Percentiles rank a stretch among this genome's conserved stretches.
phyloP scores from a whole-genome alignment of 30 jellyfish, hydroid and myxozoan species.

The Pelagia noctiluca region DNA sequence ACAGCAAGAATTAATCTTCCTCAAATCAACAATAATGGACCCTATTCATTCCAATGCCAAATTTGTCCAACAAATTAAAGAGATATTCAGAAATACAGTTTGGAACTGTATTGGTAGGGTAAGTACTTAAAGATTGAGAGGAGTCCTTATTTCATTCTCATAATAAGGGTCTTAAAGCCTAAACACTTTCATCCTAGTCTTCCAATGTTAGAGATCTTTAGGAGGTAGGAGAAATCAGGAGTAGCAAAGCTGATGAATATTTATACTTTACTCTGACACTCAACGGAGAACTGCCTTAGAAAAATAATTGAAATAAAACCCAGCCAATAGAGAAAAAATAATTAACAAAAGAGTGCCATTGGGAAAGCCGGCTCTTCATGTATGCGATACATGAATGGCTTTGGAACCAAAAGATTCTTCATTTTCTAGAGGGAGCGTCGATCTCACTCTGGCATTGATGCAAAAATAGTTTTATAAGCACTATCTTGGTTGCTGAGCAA shows the following conservation, averaged over 20 bases:
- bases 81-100: slow-evolving; percentile 60
- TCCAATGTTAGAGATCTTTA: neutral
- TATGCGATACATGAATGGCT: no score
- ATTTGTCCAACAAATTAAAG: slow-evolving; percentile 36
- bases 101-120: slow-evolving; percentile 68
- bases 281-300: neutral
- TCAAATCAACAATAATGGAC: slow-evolving; percentile 63
- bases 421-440: no score
- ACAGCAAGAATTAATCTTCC: slow-evolving; percentile 20
- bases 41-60: slow-evolving; percentile 68
- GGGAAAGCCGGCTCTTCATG: no score
- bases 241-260: neutral
- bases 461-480: no score
- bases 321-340: no score
- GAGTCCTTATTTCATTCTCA: neutral
- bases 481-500: no score
- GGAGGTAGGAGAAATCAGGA: no score
- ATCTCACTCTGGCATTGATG: no score
- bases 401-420: no score
- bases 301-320: no score
- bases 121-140: neutral
- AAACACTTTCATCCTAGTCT: neutral
- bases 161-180: neutral
- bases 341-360: no score
- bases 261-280: neutral